phyloP scores from a whole-genome alignment of 2,113 vertebrate genomes.

The Mellivora capensis region DNA sequence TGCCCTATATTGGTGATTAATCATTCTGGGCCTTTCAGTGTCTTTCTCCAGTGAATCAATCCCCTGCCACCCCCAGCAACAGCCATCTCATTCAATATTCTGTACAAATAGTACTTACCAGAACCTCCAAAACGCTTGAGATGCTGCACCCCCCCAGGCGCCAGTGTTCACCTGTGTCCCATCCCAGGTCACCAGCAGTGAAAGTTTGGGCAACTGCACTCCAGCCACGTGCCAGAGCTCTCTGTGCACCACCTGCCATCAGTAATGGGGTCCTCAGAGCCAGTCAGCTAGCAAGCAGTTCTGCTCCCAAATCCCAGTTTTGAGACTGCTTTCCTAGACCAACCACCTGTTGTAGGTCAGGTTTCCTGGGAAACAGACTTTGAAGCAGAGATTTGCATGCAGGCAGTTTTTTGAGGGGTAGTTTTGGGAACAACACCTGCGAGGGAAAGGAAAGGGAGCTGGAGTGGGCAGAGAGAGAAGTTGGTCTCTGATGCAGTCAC shows the following conservation, averaged over 20 bases:
- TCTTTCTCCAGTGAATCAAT: conserved; percentile 50
- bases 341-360: conserved; percentile 35
- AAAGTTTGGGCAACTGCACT: neutral
- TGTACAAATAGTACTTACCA: neutral
- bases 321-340: conserved; percentile 45
- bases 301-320: neutral
- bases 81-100: neutral
- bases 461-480: neutral
- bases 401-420: neutral
- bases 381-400: conserved; percentile 19
- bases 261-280: neutral
- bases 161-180: neutral
- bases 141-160: neutral
- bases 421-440: neutral
- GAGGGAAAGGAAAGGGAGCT: neutral
- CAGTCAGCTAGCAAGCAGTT: neutral
- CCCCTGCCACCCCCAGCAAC: neutral
- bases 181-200: neutral
- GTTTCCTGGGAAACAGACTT: conserved; percentile 61
- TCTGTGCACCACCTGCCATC: neutral
- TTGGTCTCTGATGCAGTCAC: neutral
- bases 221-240: neutral
- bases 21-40: conserved; percentile 45
- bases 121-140: neutral
- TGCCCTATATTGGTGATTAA: conserved; percentile 45